phyloP scores from a whole-genome alignment of 2,797 vertebrate genomes.

The Tinamus major region DNA sequence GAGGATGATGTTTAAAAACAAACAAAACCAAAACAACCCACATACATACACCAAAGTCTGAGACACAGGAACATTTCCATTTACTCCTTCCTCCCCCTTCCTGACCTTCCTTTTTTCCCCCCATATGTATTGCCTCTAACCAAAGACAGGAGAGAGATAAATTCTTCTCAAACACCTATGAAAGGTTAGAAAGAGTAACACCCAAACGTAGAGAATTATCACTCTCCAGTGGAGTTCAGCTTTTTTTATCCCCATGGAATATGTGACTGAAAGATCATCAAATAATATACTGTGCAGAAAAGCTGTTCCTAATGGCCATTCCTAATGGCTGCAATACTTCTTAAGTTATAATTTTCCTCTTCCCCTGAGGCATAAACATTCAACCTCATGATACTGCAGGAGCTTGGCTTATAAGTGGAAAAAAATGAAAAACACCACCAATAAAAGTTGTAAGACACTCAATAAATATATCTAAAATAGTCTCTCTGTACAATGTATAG shows the following conservation, averaged over 20 bases:
- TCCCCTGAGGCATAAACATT: conserved; percentile 67
- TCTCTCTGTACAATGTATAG: background rate
- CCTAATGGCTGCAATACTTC: conserved; percentile 57
- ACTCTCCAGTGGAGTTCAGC: background rate
- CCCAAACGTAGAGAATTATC: background rate
- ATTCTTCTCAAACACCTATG: background rate
- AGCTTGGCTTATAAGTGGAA: conserved; percentile 30
- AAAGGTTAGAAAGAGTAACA: background rate
- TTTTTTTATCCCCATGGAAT: conserved; percentile 1
- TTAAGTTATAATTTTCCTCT: conserved; percentile 56
- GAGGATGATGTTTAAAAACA: background rate
- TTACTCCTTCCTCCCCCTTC: background rate
- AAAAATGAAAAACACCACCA: conserved; percentile 56
- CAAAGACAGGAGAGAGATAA: background rate
- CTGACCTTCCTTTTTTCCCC: background rate
- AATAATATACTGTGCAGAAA: conserved; percentile 17
- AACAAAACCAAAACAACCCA: background rate
- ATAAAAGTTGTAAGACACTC: conserved; percentile 41
- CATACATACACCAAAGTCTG: background rate
- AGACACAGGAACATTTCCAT: fast-evolving
- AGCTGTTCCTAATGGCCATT: conserved; percentile 37
- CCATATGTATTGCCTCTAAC: background rate
- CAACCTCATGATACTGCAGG: conserved; percentile 3
- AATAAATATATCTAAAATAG: conserved; percentile 41
- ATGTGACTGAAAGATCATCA: conserved; percentile 7